Evolutionary conservation across 1,140 invertebrate species (phyloP).

Genomic region (Pteromalus puparum): DNA sequence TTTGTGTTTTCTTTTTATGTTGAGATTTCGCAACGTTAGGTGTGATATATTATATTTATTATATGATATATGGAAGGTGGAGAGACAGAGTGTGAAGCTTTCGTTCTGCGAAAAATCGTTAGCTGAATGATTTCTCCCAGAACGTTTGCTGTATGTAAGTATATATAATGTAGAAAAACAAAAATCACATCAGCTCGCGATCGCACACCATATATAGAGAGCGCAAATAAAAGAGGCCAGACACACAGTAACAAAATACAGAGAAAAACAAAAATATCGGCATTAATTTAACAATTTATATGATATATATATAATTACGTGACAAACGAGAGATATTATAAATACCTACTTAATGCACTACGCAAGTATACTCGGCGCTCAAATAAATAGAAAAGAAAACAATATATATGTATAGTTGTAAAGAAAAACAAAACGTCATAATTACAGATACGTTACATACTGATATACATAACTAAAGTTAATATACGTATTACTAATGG

Average conservation of each 20-base stretch:
- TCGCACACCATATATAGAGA: constrained; percentile 11
- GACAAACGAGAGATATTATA: not conserved
- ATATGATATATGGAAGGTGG: not conserved
- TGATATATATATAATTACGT: not conserved
- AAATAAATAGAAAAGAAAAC: not conserved
- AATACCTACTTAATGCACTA: constrained; percentile 15
- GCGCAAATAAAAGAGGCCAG: constrained; percentile 27
- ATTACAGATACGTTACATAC: constrained; percentile 1
- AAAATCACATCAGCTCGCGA: constrained; percentile 2
- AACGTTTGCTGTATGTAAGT: not conserved
- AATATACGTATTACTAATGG: too few species aligned
- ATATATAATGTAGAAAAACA: not conserved
- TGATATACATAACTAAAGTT: not conserved
- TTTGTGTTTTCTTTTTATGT: too few species aligned
- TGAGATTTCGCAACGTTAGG: too few species aligned
- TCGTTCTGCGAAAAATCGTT: not conserved
- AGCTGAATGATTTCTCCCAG: not conserved
- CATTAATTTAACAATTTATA: constrained; percentile 10
- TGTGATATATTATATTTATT: too few species aligned
- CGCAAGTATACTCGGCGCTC: not conserved
- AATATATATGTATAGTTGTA: not conserved
- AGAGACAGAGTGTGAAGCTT: not conserved
- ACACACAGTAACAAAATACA: not conserved
- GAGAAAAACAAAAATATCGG: not conserved
- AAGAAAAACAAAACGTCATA: not conserved